Evolutionary conservation across 2,888 invertebrate genomes (phyloP), one percentile per base, ranked within the genome.

Genomic region (Oscheius sp.): DNA sequence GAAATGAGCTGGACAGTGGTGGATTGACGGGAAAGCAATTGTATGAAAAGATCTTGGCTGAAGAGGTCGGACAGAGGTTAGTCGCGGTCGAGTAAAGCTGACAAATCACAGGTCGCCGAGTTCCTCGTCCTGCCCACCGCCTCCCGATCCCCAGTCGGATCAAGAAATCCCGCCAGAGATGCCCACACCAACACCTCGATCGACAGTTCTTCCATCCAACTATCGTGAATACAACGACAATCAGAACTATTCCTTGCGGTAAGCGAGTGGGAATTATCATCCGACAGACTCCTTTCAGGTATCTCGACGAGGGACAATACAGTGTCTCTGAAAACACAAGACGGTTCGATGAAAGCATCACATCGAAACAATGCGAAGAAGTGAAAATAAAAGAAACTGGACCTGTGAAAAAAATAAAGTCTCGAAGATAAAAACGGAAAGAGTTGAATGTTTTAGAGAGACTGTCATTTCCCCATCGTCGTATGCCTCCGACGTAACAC

Each of bases 11-110:
- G 13, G 71, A 71, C 29, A 61, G 61, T 18, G 63, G 53, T 2
- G 25, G n/a, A 23, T 25, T 61, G 7, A 58, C 66, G 2, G 72
- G 72, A 7, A 41, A 64, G 21, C 55, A 56, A 23, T 66, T 72
- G 16, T 72, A 72, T 25, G 58, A 56, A 3, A 52, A 53, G 56
- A 72, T 72, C 21, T 29, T 72, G 46, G 72, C 72, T 2, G 72
- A 72, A 16, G 72, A 72, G 45, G 21, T 72, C 27, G 55, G 45
- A 9, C 46, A 46, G 27, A 21, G 56, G 56, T 69, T 35, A 35
- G 35, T 35, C 35, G 9, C 35, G 35, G 35, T 9, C 35, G 9
- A 6, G 9, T 6, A 6, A 9, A 35, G 35, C 35, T 6, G 35
- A 35, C 35, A n/a, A n/a, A n/a, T 29, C 21, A 35, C 35, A 21